Evolutionary conservation across 2,113 vertebrate species (phyloP).

Genomic region (Lepisosteus osseus): DNA sequence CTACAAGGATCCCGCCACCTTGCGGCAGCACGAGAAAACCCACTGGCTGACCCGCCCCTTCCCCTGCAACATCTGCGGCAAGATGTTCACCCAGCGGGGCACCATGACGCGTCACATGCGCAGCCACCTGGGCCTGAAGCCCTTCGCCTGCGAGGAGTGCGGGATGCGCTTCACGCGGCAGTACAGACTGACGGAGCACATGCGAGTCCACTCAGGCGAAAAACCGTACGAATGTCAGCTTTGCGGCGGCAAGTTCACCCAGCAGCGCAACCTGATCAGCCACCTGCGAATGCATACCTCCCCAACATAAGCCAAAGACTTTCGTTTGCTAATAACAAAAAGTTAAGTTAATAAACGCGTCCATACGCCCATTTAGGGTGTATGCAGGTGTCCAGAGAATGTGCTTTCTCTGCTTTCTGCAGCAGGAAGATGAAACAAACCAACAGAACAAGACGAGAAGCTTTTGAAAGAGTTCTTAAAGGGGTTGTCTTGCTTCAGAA

Average conservation of each 20-base stretch:
- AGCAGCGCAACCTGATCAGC: slow-evolving; percentile 98
- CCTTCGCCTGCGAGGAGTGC: slow-evolving; percentile 95
- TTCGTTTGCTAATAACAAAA: slow-evolving; percentile 25
- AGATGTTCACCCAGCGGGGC: slow-evolving; percentile 98
- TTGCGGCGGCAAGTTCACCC: slow-evolving; percentile 97
- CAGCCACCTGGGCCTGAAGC: slow-evolving; percentile 96
- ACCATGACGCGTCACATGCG: slow-evolving; percentile 99
- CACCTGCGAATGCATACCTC: slow-evolving; percentile 99
- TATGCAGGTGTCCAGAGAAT: slow-evolving; percentile 37
- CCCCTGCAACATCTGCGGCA: slow-evolving; percentile 97
- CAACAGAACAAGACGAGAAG: background rate
- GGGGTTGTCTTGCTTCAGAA: background rate
- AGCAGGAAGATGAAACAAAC: slow-evolving; percentile 27
- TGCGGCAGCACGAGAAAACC: slow-evolving; percentile 94
- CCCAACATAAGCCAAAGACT: slow-evolving; percentile 95
- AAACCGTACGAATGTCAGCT: slow-evolving; percentile 99
- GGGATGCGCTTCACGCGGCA: slow-evolving; percentile 98
- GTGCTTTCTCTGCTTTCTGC: slow-evolving; percentile 55
- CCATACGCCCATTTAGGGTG: no score
- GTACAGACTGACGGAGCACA: slow-evolving; percentile 98
- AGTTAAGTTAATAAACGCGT: background rate
- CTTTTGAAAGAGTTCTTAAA: background rate
- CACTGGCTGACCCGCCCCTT: slow-evolving; percentile 94
- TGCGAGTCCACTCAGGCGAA: slow-evolving; percentile 98
- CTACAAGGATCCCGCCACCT: slow-evolving; percentile 92